These are phyloP conservation scores for Steinernema scapterisci DNA, from an alignment of 2,888 invertebrate species.

Conservation along the genomic window DNA sequence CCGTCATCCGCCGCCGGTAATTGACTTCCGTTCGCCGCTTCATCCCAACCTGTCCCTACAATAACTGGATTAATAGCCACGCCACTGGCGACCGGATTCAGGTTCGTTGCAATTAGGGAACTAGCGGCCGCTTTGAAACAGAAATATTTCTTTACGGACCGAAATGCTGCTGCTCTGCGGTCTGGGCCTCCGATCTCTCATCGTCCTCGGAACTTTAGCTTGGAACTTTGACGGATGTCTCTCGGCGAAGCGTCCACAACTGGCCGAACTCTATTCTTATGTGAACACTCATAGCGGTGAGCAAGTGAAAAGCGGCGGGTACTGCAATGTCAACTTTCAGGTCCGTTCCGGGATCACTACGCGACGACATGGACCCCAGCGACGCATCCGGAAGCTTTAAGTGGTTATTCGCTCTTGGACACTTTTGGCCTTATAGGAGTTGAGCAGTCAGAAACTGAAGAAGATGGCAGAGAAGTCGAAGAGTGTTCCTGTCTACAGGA, in stretches of 20 bases:
- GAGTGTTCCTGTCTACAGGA: slow-evolving; percentile 39
- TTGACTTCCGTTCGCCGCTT: slow-evolving; percentile 20
- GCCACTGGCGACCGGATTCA: slow-evolving; percentile 12
- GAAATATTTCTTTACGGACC: background rate
- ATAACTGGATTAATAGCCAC: background rate
- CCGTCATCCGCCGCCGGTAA: background rate
- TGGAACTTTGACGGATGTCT: background rate
- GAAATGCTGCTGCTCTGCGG: too few species aligned
- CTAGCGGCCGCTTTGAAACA: background rate
- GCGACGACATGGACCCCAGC: slow-evolving; percentile 38
- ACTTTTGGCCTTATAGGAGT: slow-evolving; percentile 35
- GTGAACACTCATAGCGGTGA: slow-evolving; percentile 13
- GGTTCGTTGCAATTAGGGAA: slow-evolving; percentile 7
- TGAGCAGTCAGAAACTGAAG: background rate
- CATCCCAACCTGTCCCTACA: background rate
- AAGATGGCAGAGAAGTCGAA: background rate
- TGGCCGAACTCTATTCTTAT: slow-evolving; percentile 9
- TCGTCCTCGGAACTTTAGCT: background rate
- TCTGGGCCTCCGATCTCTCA: too few species aligned
- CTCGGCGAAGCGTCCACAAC: background rate
- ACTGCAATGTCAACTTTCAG: background rate
- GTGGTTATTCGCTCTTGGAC: slow-evolving; percentile 34
- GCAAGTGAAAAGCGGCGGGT: background rate
- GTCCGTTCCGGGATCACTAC: slow-evolving; percentile 38
- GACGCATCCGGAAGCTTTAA: slow-evolving; percentile 35